These are phyloP conservation scores for Galaxea fascicularis DNA, from an alignment of 92 coral and sea anemone genomes.

Conservation along the genomic window DNA sequence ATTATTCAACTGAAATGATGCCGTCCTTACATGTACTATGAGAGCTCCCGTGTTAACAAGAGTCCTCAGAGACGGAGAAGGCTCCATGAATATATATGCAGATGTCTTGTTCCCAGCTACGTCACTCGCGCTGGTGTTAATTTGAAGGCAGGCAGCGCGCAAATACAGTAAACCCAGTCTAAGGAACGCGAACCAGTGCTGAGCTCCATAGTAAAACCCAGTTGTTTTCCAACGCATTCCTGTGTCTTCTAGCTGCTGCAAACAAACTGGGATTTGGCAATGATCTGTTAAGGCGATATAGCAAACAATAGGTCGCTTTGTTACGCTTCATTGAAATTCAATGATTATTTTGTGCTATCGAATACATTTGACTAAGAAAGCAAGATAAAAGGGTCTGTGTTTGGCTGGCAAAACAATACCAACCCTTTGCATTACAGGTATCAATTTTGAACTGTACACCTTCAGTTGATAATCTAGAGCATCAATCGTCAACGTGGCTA, in stretches of 20 bases:
- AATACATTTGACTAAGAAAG: neutral
- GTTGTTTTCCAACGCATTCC: slow-evolving; percentile 18
- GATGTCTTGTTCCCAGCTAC: neutral
- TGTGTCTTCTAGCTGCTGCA: neutral
- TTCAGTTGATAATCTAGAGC: too few relatives aligned
- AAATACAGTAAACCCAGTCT: neutral
- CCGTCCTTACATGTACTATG: neutral
- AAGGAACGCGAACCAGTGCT: neutral
- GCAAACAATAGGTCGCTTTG: neutral
- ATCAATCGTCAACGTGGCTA: too few relatives aligned
- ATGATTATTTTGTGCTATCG: neutral
- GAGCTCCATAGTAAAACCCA: neutral
- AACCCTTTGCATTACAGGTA: too few relatives aligned
- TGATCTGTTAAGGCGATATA: slow-evolving; percentile 19
- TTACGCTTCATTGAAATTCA: slow-evolving; percentile 1
- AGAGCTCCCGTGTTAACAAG: neutral
- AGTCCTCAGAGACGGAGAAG: slow-evolving; percentile 2
- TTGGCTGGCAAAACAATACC: too few relatives aligned
- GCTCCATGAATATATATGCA: neutral
- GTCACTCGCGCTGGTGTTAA: neutral
- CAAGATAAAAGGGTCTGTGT: neutral
- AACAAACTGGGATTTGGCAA: neutral
- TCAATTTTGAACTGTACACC: too few relatives aligned
- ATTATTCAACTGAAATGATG: neutral
- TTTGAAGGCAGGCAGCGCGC: slow-evolving; percentile 6